A percentile compares a stretch with the other conserved stretches of the same genome.
Conservation (phyloP, 2,113 vertebrate species). For the Alethe castanea region DNA sequence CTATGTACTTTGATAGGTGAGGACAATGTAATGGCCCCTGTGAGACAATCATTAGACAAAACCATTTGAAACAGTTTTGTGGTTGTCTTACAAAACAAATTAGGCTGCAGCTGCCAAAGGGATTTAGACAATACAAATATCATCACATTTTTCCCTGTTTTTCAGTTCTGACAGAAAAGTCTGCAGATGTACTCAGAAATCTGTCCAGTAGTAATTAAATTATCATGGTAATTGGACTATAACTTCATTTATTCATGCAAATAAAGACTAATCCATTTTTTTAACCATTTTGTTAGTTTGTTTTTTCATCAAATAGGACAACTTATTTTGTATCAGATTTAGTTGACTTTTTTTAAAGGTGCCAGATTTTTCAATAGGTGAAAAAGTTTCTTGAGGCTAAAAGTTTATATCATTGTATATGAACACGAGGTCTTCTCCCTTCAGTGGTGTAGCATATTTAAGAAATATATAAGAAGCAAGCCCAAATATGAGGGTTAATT, state of each 20-base stretch:
- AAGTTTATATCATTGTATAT: background rate
- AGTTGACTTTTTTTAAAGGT: background rate
- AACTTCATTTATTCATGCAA: background rate
- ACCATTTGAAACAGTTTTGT: background rate
- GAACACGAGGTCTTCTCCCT: background rate
- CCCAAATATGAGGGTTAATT: background rate
- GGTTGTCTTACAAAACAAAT: background rate
- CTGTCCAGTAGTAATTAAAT: background rate
- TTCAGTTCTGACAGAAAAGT: background rate
- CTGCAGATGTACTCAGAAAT: background rate
- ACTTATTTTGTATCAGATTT: background rate
- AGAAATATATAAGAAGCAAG: background rate
- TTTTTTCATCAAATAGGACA: background rate
- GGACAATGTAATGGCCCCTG: background rate
- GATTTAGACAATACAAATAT: background rate
- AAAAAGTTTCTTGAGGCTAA: background rate
- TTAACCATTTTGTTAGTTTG: background rate
- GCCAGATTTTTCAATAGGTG: background rate
- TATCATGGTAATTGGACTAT: background rate
- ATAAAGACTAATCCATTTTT: background rate
- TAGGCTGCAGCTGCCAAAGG: background rate
- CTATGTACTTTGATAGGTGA: background rate
- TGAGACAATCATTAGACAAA: background rate
- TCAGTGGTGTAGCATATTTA: background rate
- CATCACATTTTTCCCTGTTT: background rate